Conservation (phyloP, 2,888 invertebrate genomes). For the Strigamia transsilvanica region DNA sequence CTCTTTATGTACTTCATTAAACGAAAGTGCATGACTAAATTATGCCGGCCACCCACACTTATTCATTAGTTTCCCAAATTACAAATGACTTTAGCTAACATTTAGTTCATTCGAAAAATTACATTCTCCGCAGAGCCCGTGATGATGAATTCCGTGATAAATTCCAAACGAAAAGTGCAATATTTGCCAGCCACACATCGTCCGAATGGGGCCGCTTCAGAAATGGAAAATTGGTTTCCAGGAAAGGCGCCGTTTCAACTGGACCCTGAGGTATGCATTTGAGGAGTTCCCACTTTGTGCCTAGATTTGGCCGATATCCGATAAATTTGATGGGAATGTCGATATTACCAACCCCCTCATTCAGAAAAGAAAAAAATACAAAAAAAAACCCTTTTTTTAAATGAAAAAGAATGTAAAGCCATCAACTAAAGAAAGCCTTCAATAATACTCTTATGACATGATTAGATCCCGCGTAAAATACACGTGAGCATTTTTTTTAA, state of each 20-base stretch:
- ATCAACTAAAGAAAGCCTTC: background rate
- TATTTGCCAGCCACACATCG: conserved; percentile 44
- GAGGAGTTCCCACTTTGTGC: conserved; percentile 44
- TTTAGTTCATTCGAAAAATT: conserved; percentile 33
- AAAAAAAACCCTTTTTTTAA: background rate
- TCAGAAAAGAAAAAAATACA: background rate
- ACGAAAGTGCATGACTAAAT: conserved; percentile 48
- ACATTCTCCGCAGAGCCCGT: background rate
- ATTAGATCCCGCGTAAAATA: background rate
- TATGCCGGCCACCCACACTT: conserved; percentile 35
- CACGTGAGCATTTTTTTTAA: background rate
- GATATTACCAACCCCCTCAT: background rate
- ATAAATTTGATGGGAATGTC: conserved; percentile 45
- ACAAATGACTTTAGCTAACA: conserved; percentile 42
- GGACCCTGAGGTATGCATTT: conserved; percentile 49
- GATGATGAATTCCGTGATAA: conserved; percentile 43
- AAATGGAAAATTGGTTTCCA: conserved; percentile 48
- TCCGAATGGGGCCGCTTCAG: conserved; percentile 37
- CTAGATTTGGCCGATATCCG: conserved; percentile 47
- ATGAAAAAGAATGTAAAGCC: background rate
- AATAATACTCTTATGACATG: conserved; percentile 20
- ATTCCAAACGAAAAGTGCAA: conserved; percentile 45
- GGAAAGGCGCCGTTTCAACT: conserved; percentile 43
- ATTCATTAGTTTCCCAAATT: conserved; percentile 43
- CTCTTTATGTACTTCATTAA: conserved; percentile 44